Base-by-base conservation (phyloP, 2,797 vertebrate genomes). In the Gymnodraco acuticeps region DNA sequence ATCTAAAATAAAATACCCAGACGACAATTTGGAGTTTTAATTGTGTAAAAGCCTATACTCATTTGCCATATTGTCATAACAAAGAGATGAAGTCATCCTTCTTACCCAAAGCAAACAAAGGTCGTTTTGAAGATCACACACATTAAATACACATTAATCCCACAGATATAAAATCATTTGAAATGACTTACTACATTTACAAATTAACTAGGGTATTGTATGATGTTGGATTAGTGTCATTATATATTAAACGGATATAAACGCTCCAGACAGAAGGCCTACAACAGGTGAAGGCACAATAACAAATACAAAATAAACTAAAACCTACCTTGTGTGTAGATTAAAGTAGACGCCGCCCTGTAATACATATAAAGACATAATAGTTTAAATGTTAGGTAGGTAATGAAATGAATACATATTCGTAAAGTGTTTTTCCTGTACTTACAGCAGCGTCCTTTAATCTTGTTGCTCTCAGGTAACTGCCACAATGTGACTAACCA, bases 381-480 rank as follows among this genome's bases (percentile, higher is more conserved):
- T 80, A 0, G 60, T 62, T 41, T 1, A n/a, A 17, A 45, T 17
- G 14, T 19, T 15, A 2, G 16, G 3, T 2, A 20, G n/a, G 46
- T 48, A 0, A 31, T 16, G 46, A 68, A 72, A 56, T 68, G 8
- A 61, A 82, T 5, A 75, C 15, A 70, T 59, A 1, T 59, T 70
- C 20, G 0, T 10, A 3, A 56, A 0, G 0, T 73, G 7, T 75
- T 81, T 38, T 78, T 48, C 27, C 53, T 73, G 68, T 76, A 95
- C 95, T 95, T 86, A 96, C 95, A 95, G 95, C 95, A 95, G 95
- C 95, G 95, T 94, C 95, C 94, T 95, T 95, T 95, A 95, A 95
- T 95, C 94, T 85, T 2, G 76, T 81, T 83, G 87, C 71, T 90
- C 78, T 89, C 91, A 93, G 92, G 91, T 94, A 92, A 94, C 83